Percentiles rank a stretch among this genome's conserved stretches.
These are phyloP conservation scores for Sphecodes monilicornis DNA, from an alignment of 2,888 invertebrate genomes.

Conservation along the genomic window DNA sequence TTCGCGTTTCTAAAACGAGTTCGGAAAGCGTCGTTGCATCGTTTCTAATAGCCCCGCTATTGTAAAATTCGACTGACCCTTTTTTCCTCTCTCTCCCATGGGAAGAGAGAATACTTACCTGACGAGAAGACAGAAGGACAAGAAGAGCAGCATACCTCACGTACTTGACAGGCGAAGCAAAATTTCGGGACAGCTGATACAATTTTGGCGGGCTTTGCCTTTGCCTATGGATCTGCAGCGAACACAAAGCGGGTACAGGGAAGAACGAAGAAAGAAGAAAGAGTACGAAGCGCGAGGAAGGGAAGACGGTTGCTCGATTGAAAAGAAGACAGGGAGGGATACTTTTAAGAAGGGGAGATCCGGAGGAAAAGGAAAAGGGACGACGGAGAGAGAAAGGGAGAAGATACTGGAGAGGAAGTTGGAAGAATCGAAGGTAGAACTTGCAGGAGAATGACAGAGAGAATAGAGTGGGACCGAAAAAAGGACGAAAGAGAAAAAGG, in stretches of 20 bases:
- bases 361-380: conserved; percentile 31
- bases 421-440: conserved; percentile 49
- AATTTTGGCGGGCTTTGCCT: conserved; percentile 82
- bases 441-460: conserved; percentile 35
- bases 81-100: conserved; percentile 47
- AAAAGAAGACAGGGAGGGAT: conserved; percentile 39
- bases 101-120: conserved; percentile 59
- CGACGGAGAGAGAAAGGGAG: conserved; percentile 26
- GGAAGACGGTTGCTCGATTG: conserved; percentile 21
- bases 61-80: conserved; percentile 55
- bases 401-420: conserved; percentile 32
- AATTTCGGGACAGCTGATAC: conserved; percentile 83
- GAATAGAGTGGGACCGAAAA: conserved; percentile 31
- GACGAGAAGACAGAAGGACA: conserved; percentile 55
- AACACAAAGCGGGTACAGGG: conserved; percentile 51
- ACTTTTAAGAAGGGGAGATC: conserved; percentile 9
- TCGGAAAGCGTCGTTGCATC: conserved; percentile 46
- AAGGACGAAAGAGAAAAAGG: conserved; percentile 59
- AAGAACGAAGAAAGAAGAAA: conserved; percentile 34
- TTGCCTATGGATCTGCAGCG: conserved; percentile 57
- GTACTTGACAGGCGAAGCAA: conserved; percentile 66
- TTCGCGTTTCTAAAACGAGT: conserved; percentile 11
- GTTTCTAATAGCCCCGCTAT: conserved; percentile 61
- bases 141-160: conserved; percentile 57
- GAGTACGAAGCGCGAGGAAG: conserved; percentile 30